phyloP scores from a whole-genome alignment of 2,113 vertebrate genomes.

The Nyctibius bracteatus region DNA sequence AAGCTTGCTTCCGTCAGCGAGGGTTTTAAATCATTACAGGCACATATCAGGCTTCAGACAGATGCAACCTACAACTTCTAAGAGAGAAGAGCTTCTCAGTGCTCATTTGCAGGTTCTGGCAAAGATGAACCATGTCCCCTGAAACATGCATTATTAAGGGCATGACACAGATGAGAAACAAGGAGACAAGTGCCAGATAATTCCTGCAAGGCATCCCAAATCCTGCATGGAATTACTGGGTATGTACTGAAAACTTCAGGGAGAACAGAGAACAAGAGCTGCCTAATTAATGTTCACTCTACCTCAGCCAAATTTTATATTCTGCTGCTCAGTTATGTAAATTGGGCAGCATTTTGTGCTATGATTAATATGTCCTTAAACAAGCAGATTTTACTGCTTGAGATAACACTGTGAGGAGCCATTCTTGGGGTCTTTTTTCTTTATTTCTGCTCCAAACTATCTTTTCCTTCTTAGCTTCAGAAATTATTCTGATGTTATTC shows the following conservation, averaged over 20 bases:
- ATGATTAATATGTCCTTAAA: slow-evolving; percentile 28
- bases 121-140: background rate
- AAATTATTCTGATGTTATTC: background rate
- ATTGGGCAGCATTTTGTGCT: background rate
- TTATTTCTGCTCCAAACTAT: slow-evolving; percentile 9
- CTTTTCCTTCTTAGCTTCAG: background rate
- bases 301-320: slow-evolving; percentile 1
- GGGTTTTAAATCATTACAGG: background rate
- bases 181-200: background rate
- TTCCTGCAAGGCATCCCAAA: background rate
- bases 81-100: background rate
- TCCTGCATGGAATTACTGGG: background rate
- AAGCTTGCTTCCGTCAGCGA: background rate
- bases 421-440: background rate
- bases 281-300: slow-evolving; percentile 19
- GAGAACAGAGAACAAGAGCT: background rate
- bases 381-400: background rate
- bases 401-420: background rate
- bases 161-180: background rate
- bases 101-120: background rate
- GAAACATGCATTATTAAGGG: background rate
- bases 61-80: background rate
- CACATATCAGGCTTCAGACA: background rate
- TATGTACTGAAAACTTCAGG: background rate
- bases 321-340: slow-evolving; percentile 10